These are phyloP conservation scores for Lethrus apterus DNA, from an alignment of 1,140 invertebrate genomes.

Conservation along the genomic window DNA sequence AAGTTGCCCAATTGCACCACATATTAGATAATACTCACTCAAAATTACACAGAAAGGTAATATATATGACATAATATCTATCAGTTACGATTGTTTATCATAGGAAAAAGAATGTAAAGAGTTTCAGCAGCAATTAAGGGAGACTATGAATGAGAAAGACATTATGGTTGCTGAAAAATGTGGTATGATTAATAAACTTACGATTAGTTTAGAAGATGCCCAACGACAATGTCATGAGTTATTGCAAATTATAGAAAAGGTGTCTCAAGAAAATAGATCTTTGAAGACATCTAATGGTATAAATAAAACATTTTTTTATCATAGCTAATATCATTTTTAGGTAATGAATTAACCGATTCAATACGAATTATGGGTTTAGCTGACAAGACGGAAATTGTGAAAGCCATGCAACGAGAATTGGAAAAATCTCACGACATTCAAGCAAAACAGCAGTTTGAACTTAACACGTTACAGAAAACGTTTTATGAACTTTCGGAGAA, in stretches of 20 bases:
- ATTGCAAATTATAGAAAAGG: conserved; percentile 28
- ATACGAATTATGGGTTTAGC: conserved; percentile 6
- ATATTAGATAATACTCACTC: conserved; percentile 4
- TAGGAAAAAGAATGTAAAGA: conserved; percentile 29
- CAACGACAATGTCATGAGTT: conserved; percentile 32
- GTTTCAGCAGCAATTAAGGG: conserved; percentile 25
- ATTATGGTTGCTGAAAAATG: conserved; percentile 21
- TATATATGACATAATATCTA: too few relatives aligned
- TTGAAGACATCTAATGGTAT: conserved; percentile 8
- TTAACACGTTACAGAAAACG: background rate
- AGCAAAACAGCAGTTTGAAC: background rate
- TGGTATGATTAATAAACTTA: conserved; percentile 16
- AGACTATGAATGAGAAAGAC: conserved; percentile 19
- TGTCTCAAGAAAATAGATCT: conserved; percentile 10
- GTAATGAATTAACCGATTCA: conserved; percentile 6
- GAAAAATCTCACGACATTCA: conserved; percentile 5
- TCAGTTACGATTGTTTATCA: conserved; percentile 5
- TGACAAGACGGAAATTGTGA: conserved; percentile 10
- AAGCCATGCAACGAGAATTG: conserved; percentile 8
- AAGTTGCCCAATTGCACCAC: conserved; percentile 11
- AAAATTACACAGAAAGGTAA: conserved; percentile 11
- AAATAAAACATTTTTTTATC: too few relatives aligned
- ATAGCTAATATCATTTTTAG: background rate
- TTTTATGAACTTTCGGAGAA: conserved; percentile 2
- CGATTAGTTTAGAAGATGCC: conserved; percentile 24